Conservation (phyloP, 35 echinoderm and acorn worm species). For the Hemicentrotus pulcherrimus region DNA sequence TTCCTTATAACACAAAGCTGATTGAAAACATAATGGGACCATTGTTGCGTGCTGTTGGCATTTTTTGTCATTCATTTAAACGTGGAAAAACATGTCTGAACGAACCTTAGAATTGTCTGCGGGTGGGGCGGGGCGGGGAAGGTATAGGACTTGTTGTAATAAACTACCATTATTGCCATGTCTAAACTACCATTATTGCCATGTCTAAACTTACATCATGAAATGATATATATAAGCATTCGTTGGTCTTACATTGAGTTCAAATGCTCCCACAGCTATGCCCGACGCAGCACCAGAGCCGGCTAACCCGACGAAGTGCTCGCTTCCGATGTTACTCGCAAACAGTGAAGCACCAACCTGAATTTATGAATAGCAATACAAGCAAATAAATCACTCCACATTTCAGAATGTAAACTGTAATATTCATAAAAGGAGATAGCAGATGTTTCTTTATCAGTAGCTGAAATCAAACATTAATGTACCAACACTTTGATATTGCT, state of each 20-base stretch:
- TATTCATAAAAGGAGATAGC: not conserved
- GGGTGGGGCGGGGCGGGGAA: no score
- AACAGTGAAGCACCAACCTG: conserved; percentile 91
- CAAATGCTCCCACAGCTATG: conserved; percentile 84
- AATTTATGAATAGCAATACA: not conserved
- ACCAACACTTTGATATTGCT: not conserved
- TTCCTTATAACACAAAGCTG: no score
- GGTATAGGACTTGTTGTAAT: no score
- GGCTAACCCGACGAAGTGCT: conserved; percentile 88
- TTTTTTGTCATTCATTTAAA: no score
- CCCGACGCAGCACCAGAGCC: conserved; percentile 86
- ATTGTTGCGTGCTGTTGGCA: no score
- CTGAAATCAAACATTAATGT: not conserved
- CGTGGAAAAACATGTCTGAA: no score
- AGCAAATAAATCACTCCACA: not conserved
- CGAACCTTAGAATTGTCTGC: no score
- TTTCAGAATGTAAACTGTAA: not conserved
- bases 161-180: no score
- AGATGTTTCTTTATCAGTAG: not conserved
- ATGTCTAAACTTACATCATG: no score
- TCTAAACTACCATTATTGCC: no score
- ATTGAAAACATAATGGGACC: no score
- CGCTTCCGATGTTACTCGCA: conserved; percentile 92
- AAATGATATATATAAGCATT: not conserved
- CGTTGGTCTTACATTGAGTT: conserved; percentile 76